A percentile compares a stretch with the other conserved stretches of the same genome.
Conservation (phyloP, 35 echinoderm and acorn worm species). For the Apostichopus parvimensis region DNA sequence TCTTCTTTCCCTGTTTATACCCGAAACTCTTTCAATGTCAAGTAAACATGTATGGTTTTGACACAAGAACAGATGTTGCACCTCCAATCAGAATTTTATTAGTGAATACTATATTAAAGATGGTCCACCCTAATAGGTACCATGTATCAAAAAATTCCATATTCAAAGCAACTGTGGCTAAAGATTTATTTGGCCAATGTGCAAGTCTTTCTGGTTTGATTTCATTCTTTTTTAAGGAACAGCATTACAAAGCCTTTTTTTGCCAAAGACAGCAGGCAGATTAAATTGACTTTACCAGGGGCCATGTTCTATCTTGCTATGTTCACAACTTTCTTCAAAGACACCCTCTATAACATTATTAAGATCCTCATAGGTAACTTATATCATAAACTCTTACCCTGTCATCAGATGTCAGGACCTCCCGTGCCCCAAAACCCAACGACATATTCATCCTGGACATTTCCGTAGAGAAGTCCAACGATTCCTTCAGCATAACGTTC, state of each 20-base stretch:
- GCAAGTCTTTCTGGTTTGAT: background rate
- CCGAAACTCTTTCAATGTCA: too few species aligned
- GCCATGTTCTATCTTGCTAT: background rate
- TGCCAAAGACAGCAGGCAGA: too few species aligned
- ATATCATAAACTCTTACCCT: too few species aligned
- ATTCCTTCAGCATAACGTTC: conserved; percentile 55
- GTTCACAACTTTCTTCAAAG: background rate
- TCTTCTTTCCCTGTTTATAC: too few species aligned
- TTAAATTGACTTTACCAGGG: too few species aligned
- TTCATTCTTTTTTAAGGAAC: background rate
- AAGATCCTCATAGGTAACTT: background rate
- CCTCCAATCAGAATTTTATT: too few species aligned
- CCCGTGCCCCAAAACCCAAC: conserved; percentile 70
- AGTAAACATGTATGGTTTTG: too few species aligned
- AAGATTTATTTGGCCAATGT: background rate
- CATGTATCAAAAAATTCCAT: background rate
- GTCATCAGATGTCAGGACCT: conserved; percentile 51
- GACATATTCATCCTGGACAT: conserved; percentile 73
- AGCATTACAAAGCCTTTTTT: too few species aligned
- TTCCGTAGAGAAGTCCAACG: conserved; percentile 51
- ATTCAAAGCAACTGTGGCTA: background rate
- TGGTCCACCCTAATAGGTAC: too few species aligned
- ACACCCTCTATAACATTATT: background rate
- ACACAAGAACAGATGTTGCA: too few species aligned
- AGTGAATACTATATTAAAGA: too few species aligned